Conservation (phyloP, 2,113 vertebrate species). For the Thryonomys swinderianus region DNA sequence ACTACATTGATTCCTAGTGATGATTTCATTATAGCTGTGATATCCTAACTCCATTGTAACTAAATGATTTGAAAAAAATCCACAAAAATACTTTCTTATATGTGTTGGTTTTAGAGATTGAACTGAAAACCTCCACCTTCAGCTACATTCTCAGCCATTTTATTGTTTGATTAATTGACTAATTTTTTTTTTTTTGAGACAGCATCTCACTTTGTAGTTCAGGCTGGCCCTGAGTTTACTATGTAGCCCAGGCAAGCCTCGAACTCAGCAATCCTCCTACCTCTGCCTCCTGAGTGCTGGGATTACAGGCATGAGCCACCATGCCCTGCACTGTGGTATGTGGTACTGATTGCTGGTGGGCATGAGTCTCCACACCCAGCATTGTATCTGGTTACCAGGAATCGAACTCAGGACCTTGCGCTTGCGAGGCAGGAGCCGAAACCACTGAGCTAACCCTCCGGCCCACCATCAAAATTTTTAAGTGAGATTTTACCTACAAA, state of each 20-base stretch:
- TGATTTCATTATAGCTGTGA: not conserved
- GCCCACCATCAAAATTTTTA: not conserved
- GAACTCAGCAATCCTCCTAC: not conserved
- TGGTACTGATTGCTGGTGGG: too few species aligned
- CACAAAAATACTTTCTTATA: not conserved
- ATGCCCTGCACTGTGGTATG: too few species aligned
- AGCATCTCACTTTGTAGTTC: too few species aligned
- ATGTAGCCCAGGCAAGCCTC: not conserved
- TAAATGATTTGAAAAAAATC: slow-evolving; percentile 11
- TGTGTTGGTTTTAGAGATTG: not conserved
- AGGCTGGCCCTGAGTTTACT: too few species aligned
- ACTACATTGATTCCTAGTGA: not conserved
- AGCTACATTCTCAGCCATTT: not conserved
- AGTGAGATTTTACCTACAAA: not conserved
- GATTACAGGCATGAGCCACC: too few species aligned
- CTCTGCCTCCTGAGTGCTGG: not conserved
- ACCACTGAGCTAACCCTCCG: too few species aligned
- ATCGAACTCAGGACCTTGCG: too few species aligned
- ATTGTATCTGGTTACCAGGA: too few species aligned
- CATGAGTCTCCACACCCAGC: too few species aligned
- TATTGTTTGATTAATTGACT: too few species aligned
- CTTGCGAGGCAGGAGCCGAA: too few species aligned
- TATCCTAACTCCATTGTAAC: not conserved
- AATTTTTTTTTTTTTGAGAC: too few species aligned
- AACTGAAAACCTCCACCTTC: not conserved